Conservation (phyloP, 2,113 vertebrate species). For the Tragelaphus buxtoni region DNA sequence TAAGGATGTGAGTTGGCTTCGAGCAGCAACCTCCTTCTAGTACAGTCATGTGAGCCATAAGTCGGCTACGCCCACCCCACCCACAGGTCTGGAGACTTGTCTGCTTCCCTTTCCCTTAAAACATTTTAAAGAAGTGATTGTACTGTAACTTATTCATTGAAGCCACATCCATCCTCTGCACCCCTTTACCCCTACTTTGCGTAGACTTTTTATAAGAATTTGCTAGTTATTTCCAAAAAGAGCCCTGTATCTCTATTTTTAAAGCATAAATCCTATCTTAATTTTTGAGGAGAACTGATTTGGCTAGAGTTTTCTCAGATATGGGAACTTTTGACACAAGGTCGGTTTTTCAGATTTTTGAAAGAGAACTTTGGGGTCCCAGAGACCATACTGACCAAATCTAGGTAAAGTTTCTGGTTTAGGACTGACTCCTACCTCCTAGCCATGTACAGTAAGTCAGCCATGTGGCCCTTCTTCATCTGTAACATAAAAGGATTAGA, state of each 20-base stretch:
- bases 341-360: background rate
- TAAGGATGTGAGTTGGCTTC: constrained; percentile 60
- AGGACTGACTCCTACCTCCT: background rate
- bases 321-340: constrained; percentile 22
- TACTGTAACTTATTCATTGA: background rate
- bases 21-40: background rate
- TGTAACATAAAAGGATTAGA: background rate
- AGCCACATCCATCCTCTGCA: background rate
- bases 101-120: constrained; percentile 46
- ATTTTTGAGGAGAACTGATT: constrained; percentile 14
- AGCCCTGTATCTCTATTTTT: constrained; percentile 38
- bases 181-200: background rate
- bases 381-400: background rate
- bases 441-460: background rate
- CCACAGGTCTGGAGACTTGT: constrained; percentile 16
- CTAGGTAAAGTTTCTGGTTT: background rate
- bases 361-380: background rate
- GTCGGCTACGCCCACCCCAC: constrained; percentile 20
- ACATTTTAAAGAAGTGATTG: constrained; percentile 16
- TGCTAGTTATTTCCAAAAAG: constrained; percentile 37
- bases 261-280: constrained; percentile 42
- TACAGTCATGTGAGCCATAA: background rate
- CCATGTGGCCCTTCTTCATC: background rate
- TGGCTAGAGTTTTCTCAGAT: constrained; percentile 33
- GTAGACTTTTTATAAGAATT: constrained; percentile 39